phyloP scores from a whole-genome alignment of 2,888 invertebrate genomes.

The Hypolimnas misippus region DNA sequence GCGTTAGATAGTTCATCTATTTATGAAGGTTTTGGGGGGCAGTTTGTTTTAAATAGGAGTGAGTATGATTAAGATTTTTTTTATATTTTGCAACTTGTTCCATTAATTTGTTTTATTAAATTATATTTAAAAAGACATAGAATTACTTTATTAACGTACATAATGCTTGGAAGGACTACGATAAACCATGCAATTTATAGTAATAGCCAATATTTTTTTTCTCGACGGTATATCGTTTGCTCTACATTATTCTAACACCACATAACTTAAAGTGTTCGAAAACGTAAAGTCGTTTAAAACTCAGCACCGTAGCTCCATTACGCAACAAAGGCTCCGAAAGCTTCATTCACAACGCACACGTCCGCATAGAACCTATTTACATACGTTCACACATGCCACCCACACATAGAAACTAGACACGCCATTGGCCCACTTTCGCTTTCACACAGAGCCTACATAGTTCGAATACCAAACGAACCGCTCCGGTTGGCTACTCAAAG shows the following conservation, averaged over 20 bases:
- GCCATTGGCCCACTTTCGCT: slow-evolving; percentile 79
- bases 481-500: slow-evolving; percentile 65
- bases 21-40: no score
- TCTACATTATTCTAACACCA: neutral
- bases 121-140: no score
- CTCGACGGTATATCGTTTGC: no score
- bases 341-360: slow-evolving; percentile 62
- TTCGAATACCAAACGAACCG: slow-evolving; percentile 66
- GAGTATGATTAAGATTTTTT: no score
- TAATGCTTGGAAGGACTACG: no score
- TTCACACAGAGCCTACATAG: slow-evolving; percentile 77
- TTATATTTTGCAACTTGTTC: no score
- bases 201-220: no score
- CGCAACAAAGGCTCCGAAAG: slow-evolving; percentile 47
- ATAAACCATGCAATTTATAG: no score
- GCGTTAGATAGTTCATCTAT: no score
- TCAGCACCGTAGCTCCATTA: slow-evolving; percentile 39
- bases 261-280: slow-evolving; percentile 17
- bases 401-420: slow-evolving; percentile 55
- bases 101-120: no score
- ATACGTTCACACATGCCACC: slow-evolving; percentile 56
- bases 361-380: slow-evolving; percentile 43
- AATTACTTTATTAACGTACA: no score
- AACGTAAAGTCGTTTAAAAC: slow-evolving; percentile 32
- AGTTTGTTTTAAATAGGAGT: no score